Base-by-base conservation (phyloP, 2,888 invertebrate genomes). In the Drosophila mettleri region DNA sequence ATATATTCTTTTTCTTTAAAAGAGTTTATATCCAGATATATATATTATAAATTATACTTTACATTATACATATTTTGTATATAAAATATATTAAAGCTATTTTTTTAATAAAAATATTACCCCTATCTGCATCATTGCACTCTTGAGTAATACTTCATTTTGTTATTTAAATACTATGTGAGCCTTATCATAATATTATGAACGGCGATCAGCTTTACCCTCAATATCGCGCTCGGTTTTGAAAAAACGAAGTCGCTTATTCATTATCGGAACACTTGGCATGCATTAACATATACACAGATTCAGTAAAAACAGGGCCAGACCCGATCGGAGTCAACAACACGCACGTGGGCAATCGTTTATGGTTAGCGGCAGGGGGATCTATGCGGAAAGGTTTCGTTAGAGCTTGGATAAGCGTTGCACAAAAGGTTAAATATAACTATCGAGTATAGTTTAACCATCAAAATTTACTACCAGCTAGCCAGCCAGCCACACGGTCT, bases 351-450 rank as follows among this genome's bases (percentile, higher is more conserved):
- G 62, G 55, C 39, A 63, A 66, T 52, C 60, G 57, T 53, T 45
- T 34, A 69, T 29, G 45, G 38, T 10, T 20, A 27, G 39, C n/a
- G 22, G 31, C n/a, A 9, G 51, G 65, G 53, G 39, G 31, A 43
- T 38, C 38, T 24, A 31, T 29, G 41, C 33, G 38, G 45, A 36
- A 29, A 43, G 36, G 27, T 60, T 48, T 63, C 49, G 66, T 49
- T 59, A 62, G 74, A 75, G 72, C 64, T 68, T 63, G 69, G 70
- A 77, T 79, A 76, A 68, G 71, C 66, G 55, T 63, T 70, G 69
- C 75, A 80, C 79, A 81, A 83, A 83, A 86, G 86, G 85, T 86
- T 86, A 86, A 85, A 85, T 72, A 77, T 66, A 68, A 74, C 74
- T 57, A 73, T 69, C 54, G 67, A 76, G 58, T 66, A 70, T 66